These are phyloP conservation scores for Lacerta bilineata DNA, from an alignment of 2,797 vertebrate genomes.

Conservation along the genomic window DNA sequence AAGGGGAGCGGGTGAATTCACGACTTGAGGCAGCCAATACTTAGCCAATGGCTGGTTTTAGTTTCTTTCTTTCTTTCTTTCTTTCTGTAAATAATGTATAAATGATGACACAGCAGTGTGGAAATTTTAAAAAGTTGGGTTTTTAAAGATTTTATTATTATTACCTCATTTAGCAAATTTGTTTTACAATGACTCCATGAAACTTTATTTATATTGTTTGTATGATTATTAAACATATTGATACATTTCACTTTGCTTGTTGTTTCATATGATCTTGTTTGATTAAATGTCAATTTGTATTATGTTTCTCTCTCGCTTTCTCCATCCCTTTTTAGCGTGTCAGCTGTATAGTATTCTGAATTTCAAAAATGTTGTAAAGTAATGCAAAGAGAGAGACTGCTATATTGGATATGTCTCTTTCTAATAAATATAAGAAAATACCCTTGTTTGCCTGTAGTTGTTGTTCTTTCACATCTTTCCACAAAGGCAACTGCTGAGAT, in stretches of 20 bases:
- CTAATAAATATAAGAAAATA: conserved; percentile 92
- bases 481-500: not conserved
- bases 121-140: conserved; percentile 50
- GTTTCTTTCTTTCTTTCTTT: conserved; percentile 30
- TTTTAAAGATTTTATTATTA: conserved; percentile 77
- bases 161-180: conserved; percentile 88
- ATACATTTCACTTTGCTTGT: conserved; percentile 80
- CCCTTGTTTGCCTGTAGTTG: conserved; percentile 35
- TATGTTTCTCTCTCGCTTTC: conserved; percentile 81
- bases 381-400: conserved; percentile 83
- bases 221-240: conserved; percentile 83
- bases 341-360: conserved; percentile 91
- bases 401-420: conserved; percentile 92
- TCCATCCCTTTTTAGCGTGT: conserved; percentile 84
- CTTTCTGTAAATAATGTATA: conserved; percentile 76
- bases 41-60: conserved; percentile 36
- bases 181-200: conserved; percentile 77
- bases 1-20: conserved; percentile 43
- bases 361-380: conserved; percentile 83
- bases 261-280: conserved; percentile 79
- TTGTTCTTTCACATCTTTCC: conserved; percentile 36
- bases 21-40: conserved; percentile 42
- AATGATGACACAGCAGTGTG: conserved; percentile 60
- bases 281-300: conserved; percentile 83
- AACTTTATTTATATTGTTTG: conserved; percentile 91